These are phyloP conservation scores for Corythornis vintsioides DNA, from an alignment of 2,113 vertebrate genomes.

Conservation along the genomic window DNA sequence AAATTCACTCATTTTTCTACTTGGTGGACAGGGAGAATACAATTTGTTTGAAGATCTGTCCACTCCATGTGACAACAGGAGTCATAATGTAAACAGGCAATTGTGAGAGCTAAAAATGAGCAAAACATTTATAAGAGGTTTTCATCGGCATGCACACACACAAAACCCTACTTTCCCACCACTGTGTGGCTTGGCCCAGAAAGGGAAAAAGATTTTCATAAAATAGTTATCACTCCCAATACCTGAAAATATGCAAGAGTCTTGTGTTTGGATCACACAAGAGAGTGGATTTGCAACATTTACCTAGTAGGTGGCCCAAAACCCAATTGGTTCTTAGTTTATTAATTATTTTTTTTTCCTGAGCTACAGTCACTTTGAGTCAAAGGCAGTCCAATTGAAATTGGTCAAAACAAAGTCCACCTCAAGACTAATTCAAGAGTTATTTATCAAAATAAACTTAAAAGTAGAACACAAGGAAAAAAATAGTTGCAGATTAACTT, in stretches of 20 bases:
- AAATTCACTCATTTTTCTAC: conserved; percentile 41
- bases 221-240: neutral
- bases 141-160: neutral
- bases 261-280: neutral
- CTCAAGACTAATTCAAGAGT: neutral
- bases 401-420: conserved; percentile 19
- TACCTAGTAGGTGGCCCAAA: neutral
- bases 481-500: conserved; percentile 57
- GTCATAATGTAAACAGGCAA: conserved; percentile 3
- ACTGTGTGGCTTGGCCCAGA: neutral
- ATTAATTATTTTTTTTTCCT: neutral
- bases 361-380: neutral
- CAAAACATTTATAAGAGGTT: conserved; percentile 39
- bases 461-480: neutral
- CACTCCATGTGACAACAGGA: neutral
- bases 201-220: neutral
- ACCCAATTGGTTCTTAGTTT: neutral
- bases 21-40: neutral
- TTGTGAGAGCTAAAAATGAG: conserved; percentile 13
- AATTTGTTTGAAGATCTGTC: conserved; percentile 40
- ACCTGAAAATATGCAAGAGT: neutral
- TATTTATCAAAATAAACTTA: conserved; percentile 5
- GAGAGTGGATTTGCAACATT: neutral
- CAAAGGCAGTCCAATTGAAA: neutral
- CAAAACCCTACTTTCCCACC: neutral